Base-by-base conservation (phyloP, 1,140 invertebrate genomes). In the Bombus soroeensis region DNA sequence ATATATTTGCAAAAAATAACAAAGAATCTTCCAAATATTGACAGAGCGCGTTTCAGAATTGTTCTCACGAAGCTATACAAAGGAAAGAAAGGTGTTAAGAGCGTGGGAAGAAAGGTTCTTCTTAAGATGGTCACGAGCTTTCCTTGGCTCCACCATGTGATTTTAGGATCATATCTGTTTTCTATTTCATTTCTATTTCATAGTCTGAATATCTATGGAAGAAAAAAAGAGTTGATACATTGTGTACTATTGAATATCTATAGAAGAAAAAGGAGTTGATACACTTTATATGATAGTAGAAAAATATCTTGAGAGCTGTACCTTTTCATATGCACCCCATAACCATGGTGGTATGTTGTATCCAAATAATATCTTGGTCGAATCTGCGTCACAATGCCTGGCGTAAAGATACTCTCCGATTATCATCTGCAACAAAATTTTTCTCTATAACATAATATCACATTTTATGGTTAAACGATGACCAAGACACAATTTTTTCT, bases 311-410 rank as follows among this genome's bases (percentile, higher is more conserved):
- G 18, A 64, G 2, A 75, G 32, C 59, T 72, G 76, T 78, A 94
- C 94, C 83, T 95, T 96, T 83, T 96, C 96, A 92, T 98, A 98
- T n/a, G 96, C 96, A 87, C 96, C 96, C 94, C 96, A 96, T 2
- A 97, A 86, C 97, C 97, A 98, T 3, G 96, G 94, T 10, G 97
- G 97, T 53, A 98, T 95, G 32, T 96, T 96, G 37, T 94, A 93
- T 47, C 96, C 96, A 85, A 97, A 89, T 41, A 95, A 88, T 96
- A 95, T 82, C 89, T 92, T 90, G 92, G 94, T 80, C 89, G 93
- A 85, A 93, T 94, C 86, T 92, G 92, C 89, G 0, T 94, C 94
- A 74, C 94, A 93, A 78, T 96, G 94, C 41, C 95, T 95, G 9
- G 96, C 93, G 18, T 96, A 93, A 13, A 96, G 87, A 91, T 95